Base-by-base conservation (phyloP, 2,113 vertebrate genomes). In the Agapornis roseicollis region DNA sequence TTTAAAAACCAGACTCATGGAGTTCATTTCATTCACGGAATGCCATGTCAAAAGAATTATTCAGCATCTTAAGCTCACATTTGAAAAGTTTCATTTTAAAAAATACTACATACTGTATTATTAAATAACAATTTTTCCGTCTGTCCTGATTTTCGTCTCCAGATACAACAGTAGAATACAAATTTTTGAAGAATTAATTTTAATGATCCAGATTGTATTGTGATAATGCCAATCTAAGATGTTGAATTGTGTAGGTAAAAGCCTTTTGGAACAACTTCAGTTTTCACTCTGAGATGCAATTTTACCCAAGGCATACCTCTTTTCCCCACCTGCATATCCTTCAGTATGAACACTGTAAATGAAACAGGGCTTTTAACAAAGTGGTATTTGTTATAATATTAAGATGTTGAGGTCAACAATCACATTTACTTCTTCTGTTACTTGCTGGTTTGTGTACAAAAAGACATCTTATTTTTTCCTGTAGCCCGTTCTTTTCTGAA, bases 401-500 rank as follows among this genome's bases (percentile, higher is more conserved):
- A 46, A 90, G 55, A 31, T 53, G 13, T 63, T 77, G 50, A 22
- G 24, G 28, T 90, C 44, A 88, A 80, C 68, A 91, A 24, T 73
- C 0, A 0, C 69, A 35, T 55, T 92, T 90, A 7, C 33, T 72
- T 1, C 16, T 90, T 74, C 27, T 2, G 1, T 73, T 80, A 89
- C 55, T 31, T 71, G 27, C 22, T 90, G 1, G 78, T 73, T 73
- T 89, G 41, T 93, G 81, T 78, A 44, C 66, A 90, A 97, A 97
- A 95, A 88, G 81, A 46, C 4, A 2, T 93, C 83, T 95, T 86
- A 53, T 96, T 91, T 92, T 95, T 83, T 89, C 42, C 96, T 94
- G 37, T 97, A 99, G 99, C 98, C 98, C 99, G 78, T 99, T 99
- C 98, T 98, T 99, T 98, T 98, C 98, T 96, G 99, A 99, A 96